Percentiles rank a stretch among this genome's conserved stretches.
Conservation (phyloP, 2,888 invertebrate genomes). For the Lingula anatina region DNA sequence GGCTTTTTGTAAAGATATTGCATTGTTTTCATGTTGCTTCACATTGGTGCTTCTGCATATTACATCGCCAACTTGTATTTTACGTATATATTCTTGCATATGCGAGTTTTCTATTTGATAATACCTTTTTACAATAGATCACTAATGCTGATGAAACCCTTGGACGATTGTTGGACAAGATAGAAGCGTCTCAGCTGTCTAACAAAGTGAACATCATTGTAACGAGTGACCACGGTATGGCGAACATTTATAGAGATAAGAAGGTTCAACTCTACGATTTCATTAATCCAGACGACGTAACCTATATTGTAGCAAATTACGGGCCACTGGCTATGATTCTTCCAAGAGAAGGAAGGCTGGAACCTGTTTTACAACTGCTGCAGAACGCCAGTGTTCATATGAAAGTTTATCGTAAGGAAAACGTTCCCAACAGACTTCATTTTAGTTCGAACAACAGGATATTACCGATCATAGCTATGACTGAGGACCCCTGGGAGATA, state of each 20-base stretch:
- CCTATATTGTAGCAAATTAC: not conserved
- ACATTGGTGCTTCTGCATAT: too few relatives aligned
- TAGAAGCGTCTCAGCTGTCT: not conserved
- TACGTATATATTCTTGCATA: too few relatives aligned
- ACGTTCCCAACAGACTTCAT: not conserved
- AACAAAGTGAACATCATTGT: not conserved
- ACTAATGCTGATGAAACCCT: too few relatives aligned
- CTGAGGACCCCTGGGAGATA: not conserved
- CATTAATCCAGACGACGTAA: not conserved
- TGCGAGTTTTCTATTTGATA: too few relatives aligned
- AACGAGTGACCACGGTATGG: not conserved
- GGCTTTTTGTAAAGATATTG: too few relatives aligned
- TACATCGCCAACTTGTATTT: too few relatives aligned
- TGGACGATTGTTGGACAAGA: not conserved
- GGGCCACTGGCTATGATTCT: not conserved
- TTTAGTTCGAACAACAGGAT: not conserved
- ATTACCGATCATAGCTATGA: not conserved
- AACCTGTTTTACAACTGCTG: not conserved
- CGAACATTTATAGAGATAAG: not conserved
- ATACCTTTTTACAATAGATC: too few relatives aligned
- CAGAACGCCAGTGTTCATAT: not conserved
- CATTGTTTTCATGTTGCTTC: too few relatives aligned
- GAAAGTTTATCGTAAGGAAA: not conserved
- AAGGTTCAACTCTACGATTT: not conserved
- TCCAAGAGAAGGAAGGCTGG: not conserved